Conservation (phyloP, 2,113 vertebrate genomes). For the human region DNA sequence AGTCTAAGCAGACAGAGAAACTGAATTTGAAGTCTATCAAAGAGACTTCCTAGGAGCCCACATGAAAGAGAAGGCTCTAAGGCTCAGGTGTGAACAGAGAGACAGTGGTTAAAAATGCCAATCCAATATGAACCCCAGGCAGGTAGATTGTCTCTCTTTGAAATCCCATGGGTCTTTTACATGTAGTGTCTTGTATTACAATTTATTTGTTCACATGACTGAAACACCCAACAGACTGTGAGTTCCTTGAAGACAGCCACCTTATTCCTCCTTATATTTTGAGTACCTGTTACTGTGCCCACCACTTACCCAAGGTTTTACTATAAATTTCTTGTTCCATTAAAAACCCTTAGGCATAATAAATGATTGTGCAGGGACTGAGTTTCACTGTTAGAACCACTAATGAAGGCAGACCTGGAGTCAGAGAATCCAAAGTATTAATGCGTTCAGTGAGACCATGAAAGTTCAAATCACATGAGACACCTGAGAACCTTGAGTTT, state of each 20-base stretch:
- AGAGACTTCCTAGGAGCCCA: neutral
- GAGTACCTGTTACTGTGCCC: neutral
- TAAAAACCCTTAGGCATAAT: neutral
- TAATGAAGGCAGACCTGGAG: neutral
- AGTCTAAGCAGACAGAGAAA: neutral
- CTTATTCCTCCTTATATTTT: neutral
- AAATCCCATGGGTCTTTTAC: neutral
- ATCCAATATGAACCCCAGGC: neutral
- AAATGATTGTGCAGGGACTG: neutral
- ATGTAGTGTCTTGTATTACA: neutral
- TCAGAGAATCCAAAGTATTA: neutral
- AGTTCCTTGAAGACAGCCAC: neutral
- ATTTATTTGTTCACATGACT: neutral
- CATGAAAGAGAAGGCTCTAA: slow-evolving; percentile 1
- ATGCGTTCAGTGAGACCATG: neutral
- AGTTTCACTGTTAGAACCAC: neutral
- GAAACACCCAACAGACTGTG: neutral
- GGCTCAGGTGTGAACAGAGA: neutral
- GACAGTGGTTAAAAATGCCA: neutral
- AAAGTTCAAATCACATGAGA: neutral
- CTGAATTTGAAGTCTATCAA: slow-evolving; percentile 6
- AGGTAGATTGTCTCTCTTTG: neutral
- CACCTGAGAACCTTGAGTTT: neutral
- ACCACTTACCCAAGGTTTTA: neutral
- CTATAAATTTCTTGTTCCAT: neutral